phyloP scores from a whole-genome alignment of 2,888 invertebrate species.

The Schizaphis graminum region DNA sequence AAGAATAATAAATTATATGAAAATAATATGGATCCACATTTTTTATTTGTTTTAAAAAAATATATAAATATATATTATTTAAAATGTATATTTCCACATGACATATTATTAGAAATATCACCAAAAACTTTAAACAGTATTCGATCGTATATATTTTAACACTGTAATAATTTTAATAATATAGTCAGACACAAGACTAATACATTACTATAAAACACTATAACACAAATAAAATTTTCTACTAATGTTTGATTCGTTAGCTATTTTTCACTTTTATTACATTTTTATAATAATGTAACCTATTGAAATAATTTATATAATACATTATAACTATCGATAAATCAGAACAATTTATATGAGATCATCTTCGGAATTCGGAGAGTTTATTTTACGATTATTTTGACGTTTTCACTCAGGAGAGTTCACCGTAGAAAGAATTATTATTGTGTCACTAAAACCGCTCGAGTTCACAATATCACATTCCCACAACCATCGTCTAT shows the following conservation, averaged over 20 bases:
- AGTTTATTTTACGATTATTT: background rate
- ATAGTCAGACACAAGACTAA: background rate
- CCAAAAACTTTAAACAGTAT: background rate
- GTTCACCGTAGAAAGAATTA: background rate
- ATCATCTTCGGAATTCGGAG: background rate
- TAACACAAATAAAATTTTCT: background rate
- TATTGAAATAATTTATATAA: background rate
- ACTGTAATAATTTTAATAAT: background rate
- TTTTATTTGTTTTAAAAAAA: background rate
- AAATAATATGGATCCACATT: background rate
- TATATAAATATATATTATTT: background rate
- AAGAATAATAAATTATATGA: background rate
- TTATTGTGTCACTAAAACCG: background rate
- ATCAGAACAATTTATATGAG: background rate
- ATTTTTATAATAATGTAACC: background rate
- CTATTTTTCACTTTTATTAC: background rate
- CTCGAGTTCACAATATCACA: background rate
- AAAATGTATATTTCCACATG: background rate
- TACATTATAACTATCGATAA: background rate
- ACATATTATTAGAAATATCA: background rate
- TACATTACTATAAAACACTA: background rate
- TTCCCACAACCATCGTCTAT: background rate
- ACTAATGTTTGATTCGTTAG: constrained; percentile 2
- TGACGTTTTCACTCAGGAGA: background rate
- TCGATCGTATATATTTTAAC: background rate